Evolutionary conservation across 2,888 invertebrate species (phyloP).

Genomic region (Cryptocheilus praepositus): DNA sequence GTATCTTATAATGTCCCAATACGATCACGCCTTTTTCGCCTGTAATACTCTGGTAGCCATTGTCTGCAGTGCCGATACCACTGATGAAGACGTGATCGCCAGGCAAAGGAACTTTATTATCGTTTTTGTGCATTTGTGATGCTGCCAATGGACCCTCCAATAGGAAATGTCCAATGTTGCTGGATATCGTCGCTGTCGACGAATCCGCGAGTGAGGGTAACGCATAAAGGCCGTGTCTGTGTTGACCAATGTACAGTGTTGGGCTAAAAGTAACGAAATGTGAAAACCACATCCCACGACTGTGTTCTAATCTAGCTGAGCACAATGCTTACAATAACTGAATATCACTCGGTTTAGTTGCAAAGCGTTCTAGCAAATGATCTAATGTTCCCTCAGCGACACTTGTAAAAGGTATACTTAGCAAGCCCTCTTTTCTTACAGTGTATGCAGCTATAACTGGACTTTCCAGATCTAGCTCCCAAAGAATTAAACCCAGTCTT

Average conservation of each 20-base stretch:
- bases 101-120: conserved; percentile 51
- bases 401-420: conserved; percentile 91
- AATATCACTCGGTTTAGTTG: conserved; percentile 74
- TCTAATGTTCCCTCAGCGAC: conserved; percentile 91
- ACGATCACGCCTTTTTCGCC: conserved; percentile 58
- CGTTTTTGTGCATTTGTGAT: conserved; percentile 61
- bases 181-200: conserved; percentile 87
- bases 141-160: conserved; percentile 82
- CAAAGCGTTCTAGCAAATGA: conserved; percentile 76
- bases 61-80: conserved; percentile 50
- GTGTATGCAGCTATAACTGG: conserved; percentile 94
- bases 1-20: conserved; percentile 64
- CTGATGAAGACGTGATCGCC: conserved; percentile 54
- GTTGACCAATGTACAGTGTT: conserved; percentile 94
- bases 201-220: conserved; percentile 95
- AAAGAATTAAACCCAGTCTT: conserved; percentile 86
- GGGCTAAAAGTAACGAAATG: conserved; percentile 79
- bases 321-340: conserved; percentile 76
- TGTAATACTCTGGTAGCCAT: conserved; percentile 56
- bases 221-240: conserved; percentile 91
- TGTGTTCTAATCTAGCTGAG: background rate
- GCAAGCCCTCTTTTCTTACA: conserved; percentile 84
- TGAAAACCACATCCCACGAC: background rate
- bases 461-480: conserved; percentile 91
- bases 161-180: conserved; percentile 82